Conservation (phyloP, 2,113 vertebrate species). For the Castor canadensis region DNA sequence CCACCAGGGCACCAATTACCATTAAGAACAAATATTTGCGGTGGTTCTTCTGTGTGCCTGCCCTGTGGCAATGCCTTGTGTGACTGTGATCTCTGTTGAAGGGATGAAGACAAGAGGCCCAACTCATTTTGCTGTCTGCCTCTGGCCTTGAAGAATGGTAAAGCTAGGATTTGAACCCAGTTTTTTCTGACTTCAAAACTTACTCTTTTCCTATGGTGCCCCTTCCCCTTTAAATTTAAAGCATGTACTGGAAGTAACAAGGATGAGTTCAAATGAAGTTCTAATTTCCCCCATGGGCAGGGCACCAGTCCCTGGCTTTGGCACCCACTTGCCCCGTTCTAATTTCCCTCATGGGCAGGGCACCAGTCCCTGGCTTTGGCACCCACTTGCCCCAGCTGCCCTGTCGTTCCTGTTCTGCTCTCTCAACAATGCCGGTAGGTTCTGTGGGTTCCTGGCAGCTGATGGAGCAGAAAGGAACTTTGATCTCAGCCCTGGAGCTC, state of each 20-base stretch:
- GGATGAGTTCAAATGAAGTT: background rate
- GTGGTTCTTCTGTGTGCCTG: accelerated
- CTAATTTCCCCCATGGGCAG: background rate
- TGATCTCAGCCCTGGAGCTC: conserved; percentile 34
- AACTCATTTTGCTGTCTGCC: background rate
- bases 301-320: background rate
- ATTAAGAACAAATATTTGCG: background rate
- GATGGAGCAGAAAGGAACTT: conserved; percentile 61
- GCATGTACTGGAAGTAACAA: background rate
- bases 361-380: background rate
- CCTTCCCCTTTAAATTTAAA: background rate
- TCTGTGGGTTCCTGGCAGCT: conserved; percentile 33
- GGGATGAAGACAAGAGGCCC: background rate
- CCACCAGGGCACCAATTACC: background rate
- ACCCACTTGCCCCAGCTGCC: background rate
- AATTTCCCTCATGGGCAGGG: background rate
- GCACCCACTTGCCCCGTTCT: no score
- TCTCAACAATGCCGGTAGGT: background rate
- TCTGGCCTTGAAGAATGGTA: background rate
- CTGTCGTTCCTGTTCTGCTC: background rate
- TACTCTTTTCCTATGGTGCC: background rate
- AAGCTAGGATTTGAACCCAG: background rate
- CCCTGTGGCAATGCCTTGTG: background rate
- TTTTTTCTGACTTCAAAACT: background rate
- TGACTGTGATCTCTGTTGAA: background rate